Evolutionary conservation across 2,888 invertebrate species (phyloP).

Genomic region (Eilema depressum): DNA sequence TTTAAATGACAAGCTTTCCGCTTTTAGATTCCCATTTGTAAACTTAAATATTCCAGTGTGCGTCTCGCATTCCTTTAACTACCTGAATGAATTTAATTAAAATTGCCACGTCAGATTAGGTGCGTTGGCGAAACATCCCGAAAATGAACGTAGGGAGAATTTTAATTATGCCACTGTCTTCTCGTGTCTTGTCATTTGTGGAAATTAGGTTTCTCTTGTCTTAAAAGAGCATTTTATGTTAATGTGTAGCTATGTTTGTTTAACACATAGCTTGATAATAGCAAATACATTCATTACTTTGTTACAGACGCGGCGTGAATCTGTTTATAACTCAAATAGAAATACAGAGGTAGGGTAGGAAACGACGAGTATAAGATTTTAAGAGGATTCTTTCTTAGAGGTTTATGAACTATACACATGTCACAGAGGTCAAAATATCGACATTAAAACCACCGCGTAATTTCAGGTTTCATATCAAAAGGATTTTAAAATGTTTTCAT

Average conservation of each 20-base stretch:
- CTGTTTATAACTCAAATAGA: background rate
- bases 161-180: conserved; percentile 36
- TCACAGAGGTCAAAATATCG: too few relatives aligned
- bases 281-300: background rate
- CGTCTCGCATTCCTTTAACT: conserved; percentile 35
- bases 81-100: conserved; percentile 48
- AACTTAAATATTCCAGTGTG: conserved; percentile 36
- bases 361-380: background rate
- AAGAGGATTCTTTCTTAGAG: too few relatives aligned
- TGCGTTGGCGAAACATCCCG: conserved; percentile 32
- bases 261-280: background rate
- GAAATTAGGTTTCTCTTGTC: conserved; percentile 16
- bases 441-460: too few relatives aligned
- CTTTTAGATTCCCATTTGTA: conserved; percentile 22
- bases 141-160: conserved; percentile 39
- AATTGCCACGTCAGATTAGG: conserved; percentile 33
- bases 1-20: conserved; percentile 22
- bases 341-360: background rate
- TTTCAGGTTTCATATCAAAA: too few relatives aligned
- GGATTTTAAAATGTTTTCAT: too few relatives aligned
- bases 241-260: background rate
- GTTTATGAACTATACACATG: too few relatives aligned
- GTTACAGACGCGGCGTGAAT: background rate
- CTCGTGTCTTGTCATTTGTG: conserved; percentile 15
- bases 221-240: conserved; percentile 6